Conservation (phyloP, 2,888 invertebrate genomes). For the Sympetrum striolatum region DNA sequence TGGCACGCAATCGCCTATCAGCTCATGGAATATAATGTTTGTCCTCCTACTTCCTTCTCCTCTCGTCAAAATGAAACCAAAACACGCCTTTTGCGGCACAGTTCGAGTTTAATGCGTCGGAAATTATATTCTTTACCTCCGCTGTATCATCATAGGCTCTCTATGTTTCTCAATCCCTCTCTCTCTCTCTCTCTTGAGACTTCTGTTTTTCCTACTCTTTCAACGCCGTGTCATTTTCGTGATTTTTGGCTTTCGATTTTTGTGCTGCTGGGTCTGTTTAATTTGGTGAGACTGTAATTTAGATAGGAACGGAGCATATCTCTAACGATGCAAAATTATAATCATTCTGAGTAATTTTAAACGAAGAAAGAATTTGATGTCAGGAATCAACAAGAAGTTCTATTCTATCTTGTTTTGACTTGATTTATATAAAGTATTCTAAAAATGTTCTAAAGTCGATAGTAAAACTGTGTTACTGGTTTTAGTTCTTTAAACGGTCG, state of each 20-base stretch:
- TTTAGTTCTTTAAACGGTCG: too few relatives aligned
- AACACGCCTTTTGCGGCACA: background rate
- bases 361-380: too few relatives aligned
- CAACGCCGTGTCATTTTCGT: background rate
- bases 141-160: background rate
- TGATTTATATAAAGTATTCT: too few relatives aligned
- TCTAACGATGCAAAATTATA: too few relatives aligned
- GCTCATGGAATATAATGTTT: background rate
- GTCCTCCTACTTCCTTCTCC: background rate
- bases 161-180: background rate
- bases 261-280: too few relatives aligned
- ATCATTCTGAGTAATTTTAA: too few relatives aligned
- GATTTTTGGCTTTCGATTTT: background rate
- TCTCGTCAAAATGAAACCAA: background rate
- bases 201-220: background rate
- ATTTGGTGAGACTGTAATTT: too few relatives aligned
- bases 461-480: too few relatives aligned
- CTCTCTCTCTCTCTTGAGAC: background rate
- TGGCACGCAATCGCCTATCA: background rate
- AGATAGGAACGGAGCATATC: too few relatives aligned
- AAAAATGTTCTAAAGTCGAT: too few relatives aligned
- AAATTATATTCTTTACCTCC: background rate
- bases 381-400: too few relatives aligned
- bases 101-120: background rate
- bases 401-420: too few relatives aligned